These are phyloP conservation scores for Drosophila navojoa DNA, from an alignment of 1,140 invertebrate genomes.

Conservation along the genomic window DNA sequence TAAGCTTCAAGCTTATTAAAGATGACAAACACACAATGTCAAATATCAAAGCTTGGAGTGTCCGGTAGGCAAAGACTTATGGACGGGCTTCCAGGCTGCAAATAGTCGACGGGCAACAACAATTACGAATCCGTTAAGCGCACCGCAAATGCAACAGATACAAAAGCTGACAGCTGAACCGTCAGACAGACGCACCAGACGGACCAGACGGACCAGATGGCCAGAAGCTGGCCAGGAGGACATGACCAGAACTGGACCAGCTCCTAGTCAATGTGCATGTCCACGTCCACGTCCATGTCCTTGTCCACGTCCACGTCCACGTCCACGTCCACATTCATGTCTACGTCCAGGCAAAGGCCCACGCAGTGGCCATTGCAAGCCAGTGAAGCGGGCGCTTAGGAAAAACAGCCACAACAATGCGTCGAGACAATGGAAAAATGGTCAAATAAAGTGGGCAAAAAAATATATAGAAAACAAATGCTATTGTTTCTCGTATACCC, in stretches of 20 bases:
- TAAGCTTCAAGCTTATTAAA: background rate
- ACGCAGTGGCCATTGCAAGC: slow-evolving; percentile 25
- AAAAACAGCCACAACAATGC: slow-evolving; percentile 30
- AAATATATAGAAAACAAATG: slow-evolving; percentile 10
- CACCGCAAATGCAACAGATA: slow-evolving; percentile 50
- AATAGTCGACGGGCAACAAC: background rate
- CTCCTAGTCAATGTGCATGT: background rate
- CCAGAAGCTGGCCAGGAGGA: slow-evolving; percentile 5
- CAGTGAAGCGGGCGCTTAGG: slow-evolving; percentile 26
- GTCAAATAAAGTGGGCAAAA: slow-evolving; percentile 8
- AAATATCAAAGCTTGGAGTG: slow-evolving; percentile 7
- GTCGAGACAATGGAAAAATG: slow-evolving; percentile 22
- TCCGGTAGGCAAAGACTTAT: background rate
- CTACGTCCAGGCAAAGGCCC: background rate
- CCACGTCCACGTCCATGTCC: background rate
- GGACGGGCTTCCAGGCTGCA: background rate
- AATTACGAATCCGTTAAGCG: slow-evolving; percentile 30
- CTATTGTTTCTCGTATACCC: slow-evolving; percentile 1
- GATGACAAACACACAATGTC: slow-evolving; percentile 4
- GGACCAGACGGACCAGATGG: background rate
- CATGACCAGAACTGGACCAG: slow-evolving; percentile 3
- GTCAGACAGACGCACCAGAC: background rate
- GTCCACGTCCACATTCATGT: background rate
- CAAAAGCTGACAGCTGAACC: slow-evolving; percentile 30
- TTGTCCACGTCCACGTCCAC: background rate